These are phyloP conservation scores for Coenobita brevimanus DNA, from an alignment of 1,140 invertebrate species.

Conservation along the genomic window DNA sequence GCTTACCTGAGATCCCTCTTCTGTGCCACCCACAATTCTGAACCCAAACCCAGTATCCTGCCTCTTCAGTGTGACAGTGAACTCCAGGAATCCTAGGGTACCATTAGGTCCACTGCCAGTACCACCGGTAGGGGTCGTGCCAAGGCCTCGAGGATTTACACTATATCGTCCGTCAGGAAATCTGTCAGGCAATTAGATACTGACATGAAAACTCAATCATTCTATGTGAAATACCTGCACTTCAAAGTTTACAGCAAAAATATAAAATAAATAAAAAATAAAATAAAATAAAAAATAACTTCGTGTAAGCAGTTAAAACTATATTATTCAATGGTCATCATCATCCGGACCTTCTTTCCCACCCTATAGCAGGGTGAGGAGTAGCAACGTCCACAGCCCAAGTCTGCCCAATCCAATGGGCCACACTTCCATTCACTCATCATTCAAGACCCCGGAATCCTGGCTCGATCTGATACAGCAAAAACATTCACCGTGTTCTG, in stretches of 20 bases:
- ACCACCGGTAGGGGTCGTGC: constrained; percentile 32
- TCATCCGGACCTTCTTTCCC: no score
- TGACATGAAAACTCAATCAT: background rate
- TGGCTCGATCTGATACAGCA: no score
- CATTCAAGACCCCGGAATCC: no score
- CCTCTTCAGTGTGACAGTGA: constrained; percentile 84
- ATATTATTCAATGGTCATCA: no score
- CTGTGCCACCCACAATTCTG: constrained; percentile 97
- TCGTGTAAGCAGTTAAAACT: no score
- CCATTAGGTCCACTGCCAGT: constrained; percentile 49
- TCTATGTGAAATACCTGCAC: background rate
- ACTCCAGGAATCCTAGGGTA: constrained; percentile 78
- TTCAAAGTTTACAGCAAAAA: background rate
- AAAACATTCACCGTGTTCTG: no score
- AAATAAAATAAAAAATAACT: no score
- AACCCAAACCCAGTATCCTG: constrained; percentile 96
- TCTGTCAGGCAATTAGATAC: background rate
- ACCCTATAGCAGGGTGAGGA: no score
- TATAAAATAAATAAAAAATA: no score
- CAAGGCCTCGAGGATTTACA: constrained; percentile 54
- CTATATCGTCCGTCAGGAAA: constrained; percentile 68
- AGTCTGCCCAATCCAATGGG: no score
- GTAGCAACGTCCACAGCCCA: no score
- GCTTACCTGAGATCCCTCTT: constrained; percentile 93
- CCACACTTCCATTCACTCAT: no score